Base-by-base conservation (phyloP, 2,797 vertebrate genomes). In the Anguilla marmorata region DNA sequence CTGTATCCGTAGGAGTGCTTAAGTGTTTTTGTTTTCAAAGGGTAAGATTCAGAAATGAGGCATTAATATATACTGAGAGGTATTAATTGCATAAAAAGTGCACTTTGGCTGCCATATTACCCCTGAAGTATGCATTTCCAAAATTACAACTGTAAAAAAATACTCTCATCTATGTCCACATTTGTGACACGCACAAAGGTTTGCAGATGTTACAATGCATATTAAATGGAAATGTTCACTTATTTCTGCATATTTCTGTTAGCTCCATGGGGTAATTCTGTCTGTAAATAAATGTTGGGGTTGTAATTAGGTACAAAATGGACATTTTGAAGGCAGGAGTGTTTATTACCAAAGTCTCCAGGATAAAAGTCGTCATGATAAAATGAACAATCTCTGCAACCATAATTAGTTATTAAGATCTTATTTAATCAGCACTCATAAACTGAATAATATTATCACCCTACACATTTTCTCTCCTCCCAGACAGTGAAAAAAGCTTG, bases 141-240 rank as follows among this genome's bases (percentile, higher is more conserved):
- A 90, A 89, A 58, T 58, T 58, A 58, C 56, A 58, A 66, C 21
- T 3, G 14, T 19, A 60, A 24, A 66, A n/a, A 66, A 66, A 27
- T 66, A 24, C 63, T 66, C 63, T 27, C 21, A 66, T 5, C 63
- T 24, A n/a, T 27, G 63, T 66, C 63, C n/a, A 66, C 19, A 60
- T 60, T 66, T 66, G 63, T 66, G 63, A 24, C 21, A 66, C 87
- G 88, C 82, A 87, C 60, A 72, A 74, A 33, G 24, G 79, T 82
- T 79, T 86, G n/a, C 58, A 52, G 41, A 56, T 86, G 85, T 90
- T 85, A 91, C 89, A 86, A 89, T 66, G n/a, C n/a, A 27, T n/a
- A 66, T 9, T 56, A 16, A 11, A 56, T 56, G 12, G 14, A 12
- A 21, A 85, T 88, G 86, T 27, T 86, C 91, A 79, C 82, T 88